phyloP scores from a whole-genome alignment of 2,888 invertebrate genomes.

The Agrochola circellaris region DNA sequence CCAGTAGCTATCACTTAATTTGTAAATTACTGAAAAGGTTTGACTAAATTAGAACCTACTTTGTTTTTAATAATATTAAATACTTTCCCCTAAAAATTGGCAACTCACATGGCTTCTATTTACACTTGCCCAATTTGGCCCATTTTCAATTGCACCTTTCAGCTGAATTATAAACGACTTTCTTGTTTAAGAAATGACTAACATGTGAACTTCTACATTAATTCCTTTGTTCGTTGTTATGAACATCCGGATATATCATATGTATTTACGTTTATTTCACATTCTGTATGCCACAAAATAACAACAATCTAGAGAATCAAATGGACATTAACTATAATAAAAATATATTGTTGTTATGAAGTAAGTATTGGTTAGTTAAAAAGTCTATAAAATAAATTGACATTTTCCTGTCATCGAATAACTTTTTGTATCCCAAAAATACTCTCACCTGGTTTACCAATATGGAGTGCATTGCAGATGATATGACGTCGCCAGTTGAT shows the following conservation, averaged over 20 bases:
- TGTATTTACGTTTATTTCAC: background rate
- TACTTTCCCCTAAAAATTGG: slow-evolving; percentile 19
- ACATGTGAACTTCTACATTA: background rate
- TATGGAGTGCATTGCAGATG: slow-evolving; percentile 18
- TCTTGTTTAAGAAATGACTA: slow-evolving; percentile 2
- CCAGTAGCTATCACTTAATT: background rate
- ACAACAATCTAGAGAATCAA: too few species aligned
- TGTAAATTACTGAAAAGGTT: background rate
- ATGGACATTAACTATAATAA: background rate
- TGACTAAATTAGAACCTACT: background rate
- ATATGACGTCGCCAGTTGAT: slow-evolving; percentile 33
- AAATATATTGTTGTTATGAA: background rate
- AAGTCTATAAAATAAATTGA: background rate
- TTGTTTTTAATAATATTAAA: background rate
- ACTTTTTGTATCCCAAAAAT: background rate
- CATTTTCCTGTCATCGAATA: background rate
- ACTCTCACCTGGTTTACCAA: background rate
- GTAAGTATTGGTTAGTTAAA: background rate
- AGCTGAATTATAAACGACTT: slow-evolving; percentile 5
- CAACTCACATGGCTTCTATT: slow-evolving; percentile 21
- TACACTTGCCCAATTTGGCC: slow-evolving; percentile 28
- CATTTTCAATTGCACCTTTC: slow-evolving; percentile 46
- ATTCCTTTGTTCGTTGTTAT: background rate
- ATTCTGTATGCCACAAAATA: too few species aligned
- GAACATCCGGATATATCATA: background rate